These are phyloP conservation scores for Uropetala carovei DNA, from an alignment of 2,888 invertebrate species.

Conservation along the genomic window DNA sequence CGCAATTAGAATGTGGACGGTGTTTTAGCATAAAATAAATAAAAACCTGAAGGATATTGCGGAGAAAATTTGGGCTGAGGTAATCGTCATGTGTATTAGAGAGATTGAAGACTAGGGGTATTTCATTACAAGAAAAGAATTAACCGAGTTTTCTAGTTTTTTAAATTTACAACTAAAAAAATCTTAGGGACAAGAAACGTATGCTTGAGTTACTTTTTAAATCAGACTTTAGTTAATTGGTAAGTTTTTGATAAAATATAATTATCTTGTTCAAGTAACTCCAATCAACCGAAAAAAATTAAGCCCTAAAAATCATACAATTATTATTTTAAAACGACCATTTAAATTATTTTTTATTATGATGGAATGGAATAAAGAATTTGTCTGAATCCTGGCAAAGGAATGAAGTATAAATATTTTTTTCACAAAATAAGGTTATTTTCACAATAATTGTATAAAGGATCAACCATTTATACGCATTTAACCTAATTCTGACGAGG, in stretches of 20 bases:
- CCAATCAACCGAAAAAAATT: too few species aligned
- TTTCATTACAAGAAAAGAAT: not conserved
- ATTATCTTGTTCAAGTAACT: too few species aligned
- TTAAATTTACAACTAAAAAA: not conserved
- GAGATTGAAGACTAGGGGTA: not conserved
- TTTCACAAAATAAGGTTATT: not conserved
- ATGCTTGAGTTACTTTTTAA: not conserved
- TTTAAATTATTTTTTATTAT: too few species aligned
- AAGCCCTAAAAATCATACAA: too few species aligned
- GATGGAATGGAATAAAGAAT: too few species aligned
- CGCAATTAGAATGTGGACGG: conserved; percentile 22
- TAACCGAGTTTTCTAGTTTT: not conserved
- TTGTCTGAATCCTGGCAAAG: too few species aligned
- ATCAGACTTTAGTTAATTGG: too few species aligned
- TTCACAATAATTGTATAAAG: not conserved
- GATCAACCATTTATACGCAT: not conserved
- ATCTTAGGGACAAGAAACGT: not conserved
- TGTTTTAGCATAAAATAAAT: not conserved
- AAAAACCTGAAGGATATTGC: not conserved
- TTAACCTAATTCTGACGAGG: too few species aligned
- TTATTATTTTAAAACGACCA: too few species aligned
- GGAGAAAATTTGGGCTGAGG: not conserved
- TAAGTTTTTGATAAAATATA: too few species aligned
- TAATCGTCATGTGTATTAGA: not conserved
- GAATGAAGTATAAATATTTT: too few species aligned